These are phyloP conservation scores for Camelus dromedarius DNA, from an alignment of 2,113 vertebrate species.

Conservation along the genomic window DNA sequence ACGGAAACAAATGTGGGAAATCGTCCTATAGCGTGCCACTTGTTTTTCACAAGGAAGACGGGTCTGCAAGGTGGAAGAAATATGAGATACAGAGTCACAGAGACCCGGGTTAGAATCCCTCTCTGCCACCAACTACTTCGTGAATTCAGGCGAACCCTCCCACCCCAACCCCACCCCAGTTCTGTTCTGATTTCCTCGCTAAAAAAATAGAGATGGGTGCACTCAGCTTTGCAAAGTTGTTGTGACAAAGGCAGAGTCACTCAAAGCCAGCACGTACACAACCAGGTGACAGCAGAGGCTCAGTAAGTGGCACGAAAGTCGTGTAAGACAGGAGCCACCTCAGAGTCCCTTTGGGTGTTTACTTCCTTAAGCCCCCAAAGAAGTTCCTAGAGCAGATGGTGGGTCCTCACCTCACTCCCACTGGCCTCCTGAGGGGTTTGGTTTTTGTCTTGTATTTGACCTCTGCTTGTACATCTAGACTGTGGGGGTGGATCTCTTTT, in stretches of 20 bases:
- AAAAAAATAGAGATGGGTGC: neutral
- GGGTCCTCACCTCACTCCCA: neutral
- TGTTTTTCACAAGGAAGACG: neutral
- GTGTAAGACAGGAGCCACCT: rapidly evolving
- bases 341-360: neutral
- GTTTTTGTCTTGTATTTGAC: neutral
- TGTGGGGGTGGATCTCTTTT: neutral
- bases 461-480: neutral
- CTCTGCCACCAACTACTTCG: neutral
- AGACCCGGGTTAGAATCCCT: neutral
- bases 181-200: neutral
- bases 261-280: neutral
- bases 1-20: too few relatives aligned
- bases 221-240: neutral
- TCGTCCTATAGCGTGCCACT: rapidly evolving
- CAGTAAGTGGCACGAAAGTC: too few relatives aligned
- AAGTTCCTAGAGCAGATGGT: neutral
- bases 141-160: neutral
- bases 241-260: neutral
- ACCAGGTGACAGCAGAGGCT: neutral
- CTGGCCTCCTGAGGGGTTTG: neutral
- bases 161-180: rapidly evolving
- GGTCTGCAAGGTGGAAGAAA: neutral
- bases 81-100: neutral
- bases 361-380: neutral